phyloP scores from a whole-genome alignment of 2,888 invertebrate species.

The Archips crataeganus region DNA sequence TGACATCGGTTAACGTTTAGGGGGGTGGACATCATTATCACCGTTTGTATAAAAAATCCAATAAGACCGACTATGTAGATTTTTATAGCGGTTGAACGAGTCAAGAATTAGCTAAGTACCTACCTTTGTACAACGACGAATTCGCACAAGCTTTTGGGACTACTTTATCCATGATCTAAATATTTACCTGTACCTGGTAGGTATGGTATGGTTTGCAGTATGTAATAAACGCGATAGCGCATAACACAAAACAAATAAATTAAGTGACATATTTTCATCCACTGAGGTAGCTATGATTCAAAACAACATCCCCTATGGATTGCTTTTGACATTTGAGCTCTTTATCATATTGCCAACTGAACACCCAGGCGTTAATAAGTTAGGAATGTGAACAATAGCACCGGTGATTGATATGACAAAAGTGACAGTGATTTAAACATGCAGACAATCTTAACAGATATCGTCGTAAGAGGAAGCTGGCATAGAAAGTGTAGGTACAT shows the following conservation, averaged over 20 bases:
- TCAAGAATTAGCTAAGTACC: too few relatives aligned
- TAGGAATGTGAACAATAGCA: slow-evolving; percentile 7
- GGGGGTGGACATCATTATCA: too few relatives aligned
- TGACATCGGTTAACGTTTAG: too few relatives aligned
- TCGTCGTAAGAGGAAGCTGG: slow-evolving; percentile 4
- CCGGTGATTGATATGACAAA: slow-evolving; percentile 33
- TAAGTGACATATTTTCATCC: background rate
- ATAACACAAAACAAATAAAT: background rate
- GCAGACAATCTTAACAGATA: slow-evolving; percentile 19
- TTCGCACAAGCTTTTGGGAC: too few relatives aligned
- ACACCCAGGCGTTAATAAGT: slow-evolving; percentile 18
- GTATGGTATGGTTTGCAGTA: too few relatives aligned
- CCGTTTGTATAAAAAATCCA: too few relatives aligned
- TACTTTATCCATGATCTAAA: too few relatives aligned
- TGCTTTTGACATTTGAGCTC: slow-evolving; percentile 19
- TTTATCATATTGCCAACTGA: slow-evolving; percentile 16
- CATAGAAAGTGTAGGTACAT: background rate
- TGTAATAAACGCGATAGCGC: too few relatives aligned
- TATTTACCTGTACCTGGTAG: too few relatives aligned
- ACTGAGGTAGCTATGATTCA: background rate
- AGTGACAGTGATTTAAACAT: slow-evolving; percentile 38
- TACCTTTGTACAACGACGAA: too few relatives aligned
- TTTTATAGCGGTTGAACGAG: too few relatives aligned
- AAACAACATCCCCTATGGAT: background rate
- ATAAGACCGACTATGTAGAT: too few relatives aligned